Conservation (phyloP, 1,140 invertebrate species). For the Hirudo medicinalis region DNA sequence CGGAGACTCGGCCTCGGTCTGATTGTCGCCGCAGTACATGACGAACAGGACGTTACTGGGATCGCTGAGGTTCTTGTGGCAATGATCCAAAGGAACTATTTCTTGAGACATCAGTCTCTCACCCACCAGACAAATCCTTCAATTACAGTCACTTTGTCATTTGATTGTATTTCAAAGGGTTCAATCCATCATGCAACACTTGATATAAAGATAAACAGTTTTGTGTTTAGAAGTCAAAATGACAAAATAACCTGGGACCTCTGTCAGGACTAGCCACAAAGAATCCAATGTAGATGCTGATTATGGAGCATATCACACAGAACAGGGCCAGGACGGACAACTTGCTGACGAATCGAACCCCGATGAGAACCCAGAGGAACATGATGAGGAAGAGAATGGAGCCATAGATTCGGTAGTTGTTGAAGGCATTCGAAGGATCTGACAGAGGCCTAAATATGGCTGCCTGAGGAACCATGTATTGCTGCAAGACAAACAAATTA, state of each 20-base stretch:
- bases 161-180: not conserved
- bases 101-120: conserved; percentile 10
- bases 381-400: conserved; percentile 74
- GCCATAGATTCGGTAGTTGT: conserved; percentile 95
- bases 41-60: not conserved
- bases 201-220: not conserved
- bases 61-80: conserved; percentile 1
- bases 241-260: conserved; percentile 10
- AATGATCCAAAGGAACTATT: not conserved
- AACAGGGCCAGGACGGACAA: conserved; percentile 87
- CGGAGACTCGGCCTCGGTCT: not conserved
- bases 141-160: not conserved
- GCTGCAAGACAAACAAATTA: conserved; percentile 45
- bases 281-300: conserved; percentile 86
- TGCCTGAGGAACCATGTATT: conserved; percentile 70
- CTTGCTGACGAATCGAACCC: conserved; percentile 96
- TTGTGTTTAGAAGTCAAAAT: not conserved
- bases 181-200: not conserved
- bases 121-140: conserved; percentile 18
- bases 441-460: conserved; percentile 29
- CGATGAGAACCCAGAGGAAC: conserved; percentile 85
- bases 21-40: not conserved
- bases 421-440: conserved; percentile 33
- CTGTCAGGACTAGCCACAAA: conserved; percentile 77
- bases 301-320: conserved; percentile 87